phyloP scores from a whole-genome alignment of 2,888 invertebrate genomes.

The Macaria notata region DNA sequence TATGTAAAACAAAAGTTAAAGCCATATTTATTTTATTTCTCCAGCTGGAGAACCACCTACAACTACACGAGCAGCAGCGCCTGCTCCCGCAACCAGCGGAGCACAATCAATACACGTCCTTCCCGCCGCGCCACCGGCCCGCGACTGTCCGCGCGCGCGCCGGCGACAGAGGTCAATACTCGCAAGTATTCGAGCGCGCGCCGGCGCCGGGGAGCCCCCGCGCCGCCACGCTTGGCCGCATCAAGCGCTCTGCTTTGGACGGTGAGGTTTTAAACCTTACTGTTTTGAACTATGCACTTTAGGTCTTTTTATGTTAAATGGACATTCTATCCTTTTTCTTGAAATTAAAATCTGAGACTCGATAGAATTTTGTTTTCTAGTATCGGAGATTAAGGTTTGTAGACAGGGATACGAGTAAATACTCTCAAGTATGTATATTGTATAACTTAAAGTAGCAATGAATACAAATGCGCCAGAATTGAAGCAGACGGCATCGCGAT shows the following conservation, averaged over 20 bases:
- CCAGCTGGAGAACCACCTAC: slow-evolving; percentile 73
- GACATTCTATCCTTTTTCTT: too few species aligned
- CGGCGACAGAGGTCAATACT: slow-evolving; percentile 75
- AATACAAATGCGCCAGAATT: too few species aligned
- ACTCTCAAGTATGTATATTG: too few species aligned
- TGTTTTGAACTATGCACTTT: slow-evolving; percentile 17
- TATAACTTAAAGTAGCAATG: too few species aligned
- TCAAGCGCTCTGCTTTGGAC: slow-evolving; percentile 66
- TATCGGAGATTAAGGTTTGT: too few species aligned
- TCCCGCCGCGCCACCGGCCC: slow-evolving; percentile 64
- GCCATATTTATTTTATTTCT: neutral
- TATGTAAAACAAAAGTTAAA: too few species aligned
- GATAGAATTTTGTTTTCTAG: too few species aligned
- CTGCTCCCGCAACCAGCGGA: slow-evolving; percentile 69
- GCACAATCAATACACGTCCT: slow-evolving; percentile 76
- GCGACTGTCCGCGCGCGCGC: slow-evolving; percentile 68
- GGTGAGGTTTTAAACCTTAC: slow-evolving; percentile 46
- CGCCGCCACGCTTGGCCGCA: slow-evolving; percentile 68
- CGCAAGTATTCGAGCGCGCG: slow-evolving; percentile 81
- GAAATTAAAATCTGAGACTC: too few species aligned
- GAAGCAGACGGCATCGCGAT: too few species aligned
- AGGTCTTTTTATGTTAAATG: too few species aligned
- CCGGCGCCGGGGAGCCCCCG: slow-evolving; percentile 81
- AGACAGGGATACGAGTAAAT: too few species aligned
- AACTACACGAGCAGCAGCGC: slow-evolving; percentile 76